Evolutionary conservation across 2,113 vertebrate genomes (phyloP), one percentile per base, ranked within the genome.

Genomic region (Corvus cornix): DNA sequence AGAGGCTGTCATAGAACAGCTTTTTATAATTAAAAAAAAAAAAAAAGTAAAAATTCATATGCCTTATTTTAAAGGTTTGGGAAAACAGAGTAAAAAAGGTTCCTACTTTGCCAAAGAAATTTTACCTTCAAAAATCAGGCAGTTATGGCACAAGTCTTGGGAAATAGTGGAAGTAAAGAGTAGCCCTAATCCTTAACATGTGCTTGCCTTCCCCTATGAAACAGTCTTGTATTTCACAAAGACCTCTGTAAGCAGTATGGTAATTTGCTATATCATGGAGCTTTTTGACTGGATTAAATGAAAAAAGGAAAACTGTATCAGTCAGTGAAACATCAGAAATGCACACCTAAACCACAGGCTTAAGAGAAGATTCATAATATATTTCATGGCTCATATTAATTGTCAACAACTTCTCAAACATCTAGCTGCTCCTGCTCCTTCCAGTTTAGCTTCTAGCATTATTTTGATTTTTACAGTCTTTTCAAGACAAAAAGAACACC

Each of bases 191-290:
- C 69, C 82, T 80, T 84, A 92, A 76, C 76, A 92, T 85, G 75
- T 90, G 73, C 70, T 81, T 95, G 67, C 77, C 62, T 90, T 89
- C 26, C 63, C 64, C 56, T 80, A 31, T 83, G 60, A 91, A 94
- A 84, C 39, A 91, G 75, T 86, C 69, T 91, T 89, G 4, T 16
- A 87, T 96, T 96, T 93, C 81, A 94, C 31, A 94, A 49, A 72
- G 85, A 41, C 33, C 52, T 39, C 60, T 72, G 9, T 94, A 87
- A 89, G 68, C 48, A 93, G 33, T 78, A 83, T 35, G 35, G 37
- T 94, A 87, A 93, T 93, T 85, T 93, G 84, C 60, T 87, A 1
- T 43, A 89, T 60, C 74, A 63, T 53, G 62, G 78, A 90, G 73
- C 49, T 93, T 89, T 94, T 67, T 48, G 62, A 93, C n/a, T 52